A percentile compares a stretch with the other conserved stretches of the same genome.
phyloP scores from a whole-genome alignment of 2,113 vertebrate genomes.

The Albula goreensis region DNA sequence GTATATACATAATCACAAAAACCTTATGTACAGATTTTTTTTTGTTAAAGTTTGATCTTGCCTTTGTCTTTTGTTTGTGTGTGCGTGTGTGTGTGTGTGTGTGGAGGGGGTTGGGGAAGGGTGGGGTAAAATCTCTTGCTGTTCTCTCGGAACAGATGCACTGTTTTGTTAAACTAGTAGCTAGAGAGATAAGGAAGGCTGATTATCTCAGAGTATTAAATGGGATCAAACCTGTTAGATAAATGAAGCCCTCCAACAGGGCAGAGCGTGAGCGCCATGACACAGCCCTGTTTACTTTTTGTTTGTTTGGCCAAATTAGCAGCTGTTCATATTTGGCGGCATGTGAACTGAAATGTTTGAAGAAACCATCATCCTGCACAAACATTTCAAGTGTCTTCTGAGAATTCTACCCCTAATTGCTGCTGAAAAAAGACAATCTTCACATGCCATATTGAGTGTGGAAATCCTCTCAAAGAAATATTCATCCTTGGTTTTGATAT shows the following conservation, averaged over 20 bases:
- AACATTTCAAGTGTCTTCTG: constrained; percentile 45
- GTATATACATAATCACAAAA: background rate
- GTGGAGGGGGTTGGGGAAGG: background rate
- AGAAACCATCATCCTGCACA: constrained; percentile 49
- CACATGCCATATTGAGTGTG: constrained; percentile 70
- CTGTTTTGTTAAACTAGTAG: constrained; percentile 43
- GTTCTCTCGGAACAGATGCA: constrained; percentile 39
- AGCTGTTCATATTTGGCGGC: background rate
- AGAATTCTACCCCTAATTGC: constrained; percentile 60
- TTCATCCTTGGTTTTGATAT: constrained; percentile 76
- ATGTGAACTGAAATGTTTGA: constrained; percentile 12
- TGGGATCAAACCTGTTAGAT: constrained; percentile 52
- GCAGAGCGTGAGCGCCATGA: constrained; percentile 66
- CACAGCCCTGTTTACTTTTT: constrained; percentile 37
- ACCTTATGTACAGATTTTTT: background rate
- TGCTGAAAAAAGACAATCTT: constrained; percentile 75
- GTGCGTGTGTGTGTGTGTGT: background rate
- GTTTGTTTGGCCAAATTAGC: constrained; percentile 32
- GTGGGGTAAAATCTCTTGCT: constrained; percentile 24
- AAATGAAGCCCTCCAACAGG: constrained; percentile 73
- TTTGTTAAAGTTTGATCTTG: background rate
- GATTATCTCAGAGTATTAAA: constrained; percentile 62
- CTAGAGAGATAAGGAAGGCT: constrained; percentile 65
- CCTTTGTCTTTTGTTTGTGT: background rate
- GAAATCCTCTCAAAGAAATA: constrained; percentile 67